Percentiles rank a stretch among this genome's conserved stretches.
These are phyloP conservation scores for Clarias pachynema DNA, from an alignment of 2,797 vertebrate genomes.

Conservation along the genomic window DNA sequence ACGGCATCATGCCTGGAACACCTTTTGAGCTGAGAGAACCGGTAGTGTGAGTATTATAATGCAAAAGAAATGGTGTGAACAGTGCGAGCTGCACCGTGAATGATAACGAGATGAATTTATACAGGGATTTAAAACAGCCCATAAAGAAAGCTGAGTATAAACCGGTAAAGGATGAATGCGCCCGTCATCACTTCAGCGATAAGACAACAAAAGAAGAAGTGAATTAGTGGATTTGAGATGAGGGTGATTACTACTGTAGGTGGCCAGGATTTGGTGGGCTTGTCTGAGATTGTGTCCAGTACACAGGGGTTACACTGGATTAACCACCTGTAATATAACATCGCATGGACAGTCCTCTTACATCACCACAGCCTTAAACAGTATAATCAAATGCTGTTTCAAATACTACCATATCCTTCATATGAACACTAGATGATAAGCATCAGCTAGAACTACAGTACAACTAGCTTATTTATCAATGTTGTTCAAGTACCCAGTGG, in stretches of 20 bases:
- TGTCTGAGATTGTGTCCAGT: conserved; percentile 38
- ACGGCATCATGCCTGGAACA: conserved; percentile 36
- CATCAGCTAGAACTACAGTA: background rate
- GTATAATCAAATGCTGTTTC: background rate
- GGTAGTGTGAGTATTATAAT: conserved; percentile 39
- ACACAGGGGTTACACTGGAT: conserved; percentile 7
- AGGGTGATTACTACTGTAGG: conserved; percentile 20
- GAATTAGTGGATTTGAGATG: conserved; percentile 44
- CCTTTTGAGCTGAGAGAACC: conserved; percentile 32
- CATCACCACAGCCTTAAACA: background rate
- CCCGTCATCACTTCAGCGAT: conserved; percentile 24
- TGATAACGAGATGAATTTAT: conserved; percentile 47
- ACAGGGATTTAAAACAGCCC: conserved; percentile 17
- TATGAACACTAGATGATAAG: background rate
- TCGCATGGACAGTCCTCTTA: background rate
- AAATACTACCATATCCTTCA: background rate
- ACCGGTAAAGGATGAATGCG: background rate
- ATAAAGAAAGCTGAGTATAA: conserved; percentile 17
- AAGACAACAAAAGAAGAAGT: conserved; percentile 34
- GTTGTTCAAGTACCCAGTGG: background rate
- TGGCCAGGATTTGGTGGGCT: conserved; percentile 35
- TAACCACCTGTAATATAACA: conserved; percentile 36
- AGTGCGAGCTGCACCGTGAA: conserved; percentile 40
- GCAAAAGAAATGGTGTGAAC: conserved; percentile 34
- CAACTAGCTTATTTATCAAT: background rate